Conservation (phyloP, 2,888 invertebrate species). For the Coelopa pilipes region DNA sequence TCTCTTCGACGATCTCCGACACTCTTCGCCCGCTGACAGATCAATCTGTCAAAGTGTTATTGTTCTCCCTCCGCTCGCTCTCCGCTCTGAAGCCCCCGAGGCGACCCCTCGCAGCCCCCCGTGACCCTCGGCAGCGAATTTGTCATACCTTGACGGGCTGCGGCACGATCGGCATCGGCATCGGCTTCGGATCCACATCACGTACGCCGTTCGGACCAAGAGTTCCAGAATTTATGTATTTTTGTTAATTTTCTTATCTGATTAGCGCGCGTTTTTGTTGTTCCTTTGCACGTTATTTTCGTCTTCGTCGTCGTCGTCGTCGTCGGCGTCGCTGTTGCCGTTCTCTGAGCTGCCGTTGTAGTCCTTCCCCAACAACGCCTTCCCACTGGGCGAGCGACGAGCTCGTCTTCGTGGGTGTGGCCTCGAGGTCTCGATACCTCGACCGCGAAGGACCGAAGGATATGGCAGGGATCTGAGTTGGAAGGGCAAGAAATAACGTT, state of each 20-base stretch:
- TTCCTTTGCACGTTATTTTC: background rate
- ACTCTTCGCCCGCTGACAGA: constrained; percentile 34
- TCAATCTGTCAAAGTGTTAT: constrained; percentile 33
- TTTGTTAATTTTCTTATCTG: constrained; percentile 15
- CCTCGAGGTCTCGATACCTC: too few relatives aligned
- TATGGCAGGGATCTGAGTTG: too few relatives aligned
- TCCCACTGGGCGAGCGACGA: too few relatives aligned
- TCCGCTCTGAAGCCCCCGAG: constrained; percentile 21
- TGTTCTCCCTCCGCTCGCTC: constrained; percentile 31
- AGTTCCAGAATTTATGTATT: constrained; percentile 15
- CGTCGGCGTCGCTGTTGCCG: too few relatives aligned
- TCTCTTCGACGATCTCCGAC: constrained; percentile 33
- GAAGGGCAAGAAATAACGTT: too few relatives aligned
- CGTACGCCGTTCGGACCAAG: background rate
- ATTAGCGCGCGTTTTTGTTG: background rate
- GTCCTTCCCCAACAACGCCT: too few relatives aligned
- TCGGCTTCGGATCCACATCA: constrained; percentile 1
- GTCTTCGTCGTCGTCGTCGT: background rate
- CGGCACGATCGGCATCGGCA: constrained; percentile 9
- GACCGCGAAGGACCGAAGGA: too few relatives aligned
- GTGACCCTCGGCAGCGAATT: too few relatives aligned
- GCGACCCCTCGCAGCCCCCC: too few relatives aligned
- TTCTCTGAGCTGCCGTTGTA: too few relatives aligned
- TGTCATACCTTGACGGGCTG: constrained; percentile 24
- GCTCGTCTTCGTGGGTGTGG: too few relatives aligned